Conservation (phyloP, 2,113 vertebrate species). For the Protobothrops flavoviridis region DNA sequence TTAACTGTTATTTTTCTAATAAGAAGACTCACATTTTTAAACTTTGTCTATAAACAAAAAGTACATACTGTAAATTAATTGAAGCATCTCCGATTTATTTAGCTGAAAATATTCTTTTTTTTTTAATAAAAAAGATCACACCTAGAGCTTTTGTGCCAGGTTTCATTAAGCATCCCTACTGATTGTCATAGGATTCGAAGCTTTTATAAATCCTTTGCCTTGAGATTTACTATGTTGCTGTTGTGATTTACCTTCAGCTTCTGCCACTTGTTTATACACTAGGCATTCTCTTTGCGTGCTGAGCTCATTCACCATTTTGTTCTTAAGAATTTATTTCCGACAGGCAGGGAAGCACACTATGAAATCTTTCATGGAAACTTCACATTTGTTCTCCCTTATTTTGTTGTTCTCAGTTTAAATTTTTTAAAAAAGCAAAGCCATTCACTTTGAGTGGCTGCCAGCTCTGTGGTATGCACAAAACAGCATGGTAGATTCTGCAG, state of each 20-base stretch:
- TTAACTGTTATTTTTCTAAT: neutral
- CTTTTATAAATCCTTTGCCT: neutral
- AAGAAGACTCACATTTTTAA: neutral
- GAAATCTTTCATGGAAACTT: conserved; percentile 1
- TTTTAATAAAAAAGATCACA: neutral
- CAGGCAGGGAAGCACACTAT: conserved; percentile 1
- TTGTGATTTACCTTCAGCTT: neutral
- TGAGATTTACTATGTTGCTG: conserved; percentile 4
- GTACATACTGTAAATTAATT: neutral
- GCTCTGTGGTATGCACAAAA: neutral
- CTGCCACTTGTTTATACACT: neutral
- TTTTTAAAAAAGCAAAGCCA: neutral
- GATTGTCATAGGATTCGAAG: neutral
- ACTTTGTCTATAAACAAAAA: neutral
- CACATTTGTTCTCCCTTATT: conserved; percentile 15
- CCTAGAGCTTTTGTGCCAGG: neutral
- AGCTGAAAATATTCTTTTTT: neutral
- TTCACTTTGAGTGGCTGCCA: neutral
- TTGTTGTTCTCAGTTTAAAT: neutral
- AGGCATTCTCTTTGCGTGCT: conserved; percentile 1
- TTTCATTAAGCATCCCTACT: neutral
- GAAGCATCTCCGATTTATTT: neutral
- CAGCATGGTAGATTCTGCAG: neutral
- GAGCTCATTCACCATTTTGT: conserved; percentile 16
- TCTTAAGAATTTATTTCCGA: conserved; percentile 15